A percentile compares a stretch with the other conserved stretches of the same genome.
phyloP scores from a whole-genome alignment of 2,113 vertebrate genomes.

The Tragelaphus scriptus region DNA sequence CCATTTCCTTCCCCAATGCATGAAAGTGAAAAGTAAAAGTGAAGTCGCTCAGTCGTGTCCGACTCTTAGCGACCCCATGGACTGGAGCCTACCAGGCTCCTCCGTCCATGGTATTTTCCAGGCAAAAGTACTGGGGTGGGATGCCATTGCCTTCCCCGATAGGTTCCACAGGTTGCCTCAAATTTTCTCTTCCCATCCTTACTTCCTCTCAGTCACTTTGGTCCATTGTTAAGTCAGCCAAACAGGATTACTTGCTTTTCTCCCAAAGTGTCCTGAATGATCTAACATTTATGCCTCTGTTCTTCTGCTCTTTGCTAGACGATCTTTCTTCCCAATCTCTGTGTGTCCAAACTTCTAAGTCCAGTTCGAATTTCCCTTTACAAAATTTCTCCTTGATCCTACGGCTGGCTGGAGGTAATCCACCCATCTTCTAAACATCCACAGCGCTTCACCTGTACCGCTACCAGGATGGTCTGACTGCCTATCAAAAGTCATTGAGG shows the following conservation, averaged over 20 bases:
- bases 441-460: fast-evolving
- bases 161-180: neutral
- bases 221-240: neutral
- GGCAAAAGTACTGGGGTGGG: no score
- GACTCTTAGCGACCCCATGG: no score
- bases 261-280: neutral
- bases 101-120: no score
- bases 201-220: neutral
- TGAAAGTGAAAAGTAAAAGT: no score
- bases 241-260: neutral
- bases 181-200: neutral
- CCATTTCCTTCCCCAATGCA: no score
- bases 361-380: neutral
- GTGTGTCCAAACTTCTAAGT: neutral
- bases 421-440: neutral
- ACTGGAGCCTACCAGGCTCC: no score
- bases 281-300: neutral
- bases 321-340: neutral
- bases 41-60: no score
- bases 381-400: neutral
- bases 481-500: neutral
- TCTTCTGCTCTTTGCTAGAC: neutral
- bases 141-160: no score
- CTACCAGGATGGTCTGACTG: neutral
- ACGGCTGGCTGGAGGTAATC: neutral